phyloP scores from a whole-genome alignment of 2,888 invertebrate species.

The Lasioglossum villosulum region DNA sequence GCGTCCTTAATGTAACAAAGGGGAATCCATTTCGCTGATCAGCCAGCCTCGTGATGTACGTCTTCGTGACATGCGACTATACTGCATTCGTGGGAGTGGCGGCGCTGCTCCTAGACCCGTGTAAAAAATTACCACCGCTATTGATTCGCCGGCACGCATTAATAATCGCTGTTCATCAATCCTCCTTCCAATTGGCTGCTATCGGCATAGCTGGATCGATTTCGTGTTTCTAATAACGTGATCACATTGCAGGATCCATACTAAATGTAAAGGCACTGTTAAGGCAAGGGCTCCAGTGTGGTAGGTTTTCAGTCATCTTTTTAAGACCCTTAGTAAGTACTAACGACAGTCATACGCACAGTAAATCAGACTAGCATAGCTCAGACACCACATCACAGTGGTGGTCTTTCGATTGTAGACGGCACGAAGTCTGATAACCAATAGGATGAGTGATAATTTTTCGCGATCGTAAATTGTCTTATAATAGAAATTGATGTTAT shows the following conservation, averaged over 20 bases:
- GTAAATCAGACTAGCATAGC: too few species aligned
- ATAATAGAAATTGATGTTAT: too few species aligned
- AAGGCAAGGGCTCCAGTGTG: too few species aligned
- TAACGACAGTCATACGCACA: too few species aligned
- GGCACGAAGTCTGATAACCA: too few species aligned
- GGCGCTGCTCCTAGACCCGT: neutral
- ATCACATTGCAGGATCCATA: neutral
- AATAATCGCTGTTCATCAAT: constrained; percentile 54
- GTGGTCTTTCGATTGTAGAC: too few species aligned
- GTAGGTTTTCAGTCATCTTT: too few species aligned
- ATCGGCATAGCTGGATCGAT: constrained; percentile 18
- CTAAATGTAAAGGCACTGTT: neutral
- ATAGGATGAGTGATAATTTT: too few species aligned
- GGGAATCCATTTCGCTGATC: constrained; percentile 63
- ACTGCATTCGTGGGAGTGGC: constrained; percentile 49
- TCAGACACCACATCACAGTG: too few species aligned
- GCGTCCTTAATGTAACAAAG: constrained; percentile 66
- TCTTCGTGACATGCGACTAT: constrained; percentile 65
- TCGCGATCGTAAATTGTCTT: too few species aligned
- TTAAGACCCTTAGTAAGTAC: too few species aligned
- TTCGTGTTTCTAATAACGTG: neutral
- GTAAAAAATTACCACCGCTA: constrained; percentile 26
- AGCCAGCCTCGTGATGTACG: constrained; percentile 54
- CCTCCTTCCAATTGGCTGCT: constrained; percentile 37
- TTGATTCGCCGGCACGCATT: constrained; percentile 44